These are phyloP conservation scores for Mormyrus lacerda DNA, from an alignment of 2,113 vertebrate genomes.

Conservation along the genomic window DNA sequence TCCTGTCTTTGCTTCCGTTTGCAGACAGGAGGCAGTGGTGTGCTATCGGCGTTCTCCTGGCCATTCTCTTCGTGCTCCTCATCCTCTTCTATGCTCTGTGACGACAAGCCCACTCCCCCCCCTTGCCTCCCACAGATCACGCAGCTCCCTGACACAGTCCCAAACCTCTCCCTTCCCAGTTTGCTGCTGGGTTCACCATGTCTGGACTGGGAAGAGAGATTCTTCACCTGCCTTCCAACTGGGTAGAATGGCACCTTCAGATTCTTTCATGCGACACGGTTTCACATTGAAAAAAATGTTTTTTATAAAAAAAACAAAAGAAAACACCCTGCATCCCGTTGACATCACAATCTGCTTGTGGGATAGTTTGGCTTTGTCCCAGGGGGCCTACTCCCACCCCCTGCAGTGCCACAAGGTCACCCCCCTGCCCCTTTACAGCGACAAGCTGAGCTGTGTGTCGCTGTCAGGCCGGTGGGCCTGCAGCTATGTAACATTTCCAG, in stretches of 20 bases:
- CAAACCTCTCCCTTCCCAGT: background rate
- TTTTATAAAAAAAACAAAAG: background rate
- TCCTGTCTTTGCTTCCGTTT: conserved; percentile 22
- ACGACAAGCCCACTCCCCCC: conserved; percentile 36
- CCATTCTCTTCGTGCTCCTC: conserved; percentile 78
- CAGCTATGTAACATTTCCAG: background rate
- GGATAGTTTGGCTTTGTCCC: background rate
- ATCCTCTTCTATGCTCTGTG: conserved; percentile 82
- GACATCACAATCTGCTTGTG: background rate
- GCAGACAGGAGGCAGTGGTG: conserved; percentile 97
- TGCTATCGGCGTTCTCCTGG: conserved; percentile 79
- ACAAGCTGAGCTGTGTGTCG: background rate
- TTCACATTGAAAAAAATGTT: background rate
- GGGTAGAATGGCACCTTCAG: background rate
- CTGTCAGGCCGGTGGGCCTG: background rate
- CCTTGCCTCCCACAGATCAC: background rate
- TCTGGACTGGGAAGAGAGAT: background rate
- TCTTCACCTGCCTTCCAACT: background rate
- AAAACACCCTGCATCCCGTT: background rate
- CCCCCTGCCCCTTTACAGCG: background rate
- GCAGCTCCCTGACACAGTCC: background rate
- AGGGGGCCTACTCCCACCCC: background rate
- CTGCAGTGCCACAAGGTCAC: background rate
- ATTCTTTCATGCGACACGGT: background rate
- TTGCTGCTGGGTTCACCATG: background rate